These are phyloP conservation scores for Cheilosia urbana DNA, from an alignment of 2,888 invertebrate species.

Conservation along the genomic window DNA sequence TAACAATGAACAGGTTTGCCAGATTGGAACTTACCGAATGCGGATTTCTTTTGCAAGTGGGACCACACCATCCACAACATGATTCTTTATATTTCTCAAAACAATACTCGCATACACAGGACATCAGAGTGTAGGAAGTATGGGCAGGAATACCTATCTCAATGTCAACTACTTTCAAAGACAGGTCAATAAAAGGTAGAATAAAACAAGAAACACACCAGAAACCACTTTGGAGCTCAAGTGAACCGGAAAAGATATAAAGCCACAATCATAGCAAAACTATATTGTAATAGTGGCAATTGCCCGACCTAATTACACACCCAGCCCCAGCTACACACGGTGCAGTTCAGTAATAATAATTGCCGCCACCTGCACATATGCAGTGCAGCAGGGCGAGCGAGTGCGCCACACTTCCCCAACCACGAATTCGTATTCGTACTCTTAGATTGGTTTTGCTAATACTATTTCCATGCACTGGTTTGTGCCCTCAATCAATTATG, in stretches of 20 bases:
- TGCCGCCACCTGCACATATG: slow-evolving; percentile 71
- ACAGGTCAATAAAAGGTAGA: slow-evolving; percentile 39
- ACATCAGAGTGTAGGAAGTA: slow-evolving; percentile 51
- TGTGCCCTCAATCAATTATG: slow-evolving; percentile 70
- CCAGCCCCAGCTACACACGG: slow-evolving; percentile 41
- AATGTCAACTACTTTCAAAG: slow-evolving; percentile 75
- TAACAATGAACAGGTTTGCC: slow-evolving; percentile 55
- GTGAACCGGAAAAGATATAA: slow-evolving; percentile 72
- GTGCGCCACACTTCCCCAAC: slow-evolving; percentile 54
- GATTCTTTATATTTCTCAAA: slow-evolving; percentile 47
- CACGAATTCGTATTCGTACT: slow-evolving; percentile 31
- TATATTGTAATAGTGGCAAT: slow-evolving; percentile 40
- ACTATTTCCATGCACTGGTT: slow-evolving; percentile 47
- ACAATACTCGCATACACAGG: slow-evolving; percentile 16
- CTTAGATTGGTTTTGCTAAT: slow-evolving; percentile 31
- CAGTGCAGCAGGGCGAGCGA: slow-evolving; percentile 50
- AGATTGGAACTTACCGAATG: slow-evolving; percentile 41
- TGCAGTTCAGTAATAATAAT: slow-evolving; percentile 54
- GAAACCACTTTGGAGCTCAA: slow-evolving; percentile 57
- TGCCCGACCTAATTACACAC: slow-evolving; percentile 71
- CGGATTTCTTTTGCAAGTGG: slow-evolving; percentile 31
- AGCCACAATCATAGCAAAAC: slow-evolving; percentile 40
- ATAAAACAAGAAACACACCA: slow-evolving; percentile 10
- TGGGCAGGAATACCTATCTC: slow-evolving; percentile 54
- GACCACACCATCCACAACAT: slow-evolving; percentile 29